Evolutionary conservation across 2,113 vertebrate genomes (phyloP).

Genomic region (Oplegnathus fasciatus): DNA sequence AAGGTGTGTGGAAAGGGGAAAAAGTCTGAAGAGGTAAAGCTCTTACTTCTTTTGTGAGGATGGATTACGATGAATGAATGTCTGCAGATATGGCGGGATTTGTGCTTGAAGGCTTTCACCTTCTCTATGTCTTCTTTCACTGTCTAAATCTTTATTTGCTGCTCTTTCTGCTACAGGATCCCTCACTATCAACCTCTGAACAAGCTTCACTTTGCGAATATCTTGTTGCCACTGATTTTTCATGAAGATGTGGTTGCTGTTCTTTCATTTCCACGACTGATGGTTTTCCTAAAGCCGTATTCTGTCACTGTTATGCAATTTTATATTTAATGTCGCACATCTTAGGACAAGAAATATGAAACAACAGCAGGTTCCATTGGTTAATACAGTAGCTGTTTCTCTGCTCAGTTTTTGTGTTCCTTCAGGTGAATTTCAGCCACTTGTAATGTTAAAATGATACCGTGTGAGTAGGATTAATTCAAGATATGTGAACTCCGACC

Average conservation of each 20-base stretch:
- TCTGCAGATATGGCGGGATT: slow-evolving; percentile 18
- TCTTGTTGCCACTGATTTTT: slow-evolving; percentile 15
- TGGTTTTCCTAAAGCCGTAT: background rate
- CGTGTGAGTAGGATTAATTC: background rate
- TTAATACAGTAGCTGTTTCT: background rate
- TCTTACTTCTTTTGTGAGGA: slow-evolving; percentile 9
- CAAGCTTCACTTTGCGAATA: slow-evolving; percentile 32
- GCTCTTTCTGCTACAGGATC: slow-evolving; percentile 45
- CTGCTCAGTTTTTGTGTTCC: background rate
- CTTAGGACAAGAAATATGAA: background rate
- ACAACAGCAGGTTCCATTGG: background rate
- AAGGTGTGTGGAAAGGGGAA: too few species aligned
- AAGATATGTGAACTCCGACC: background rate
- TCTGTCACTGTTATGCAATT: background rate
- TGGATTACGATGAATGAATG: background rate
- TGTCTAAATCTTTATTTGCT: slow-evolving; percentile 39
- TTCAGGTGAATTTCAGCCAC: slow-evolving; percentile 3
- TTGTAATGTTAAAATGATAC: background rate
- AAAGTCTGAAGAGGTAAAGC: too few species aligned
- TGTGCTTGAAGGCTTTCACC: slow-evolving; percentile 42
- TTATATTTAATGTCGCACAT: background rate
- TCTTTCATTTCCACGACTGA: background rate
- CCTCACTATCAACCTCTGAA: slow-evolving; percentile 21
- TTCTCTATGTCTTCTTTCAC: slow-evolving; percentile 23
- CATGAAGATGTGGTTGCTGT: background rate